phyloP scores from a whole-genome alignment of 1,140 invertebrate species.

The Philotrypesis tridentata region DNA sequence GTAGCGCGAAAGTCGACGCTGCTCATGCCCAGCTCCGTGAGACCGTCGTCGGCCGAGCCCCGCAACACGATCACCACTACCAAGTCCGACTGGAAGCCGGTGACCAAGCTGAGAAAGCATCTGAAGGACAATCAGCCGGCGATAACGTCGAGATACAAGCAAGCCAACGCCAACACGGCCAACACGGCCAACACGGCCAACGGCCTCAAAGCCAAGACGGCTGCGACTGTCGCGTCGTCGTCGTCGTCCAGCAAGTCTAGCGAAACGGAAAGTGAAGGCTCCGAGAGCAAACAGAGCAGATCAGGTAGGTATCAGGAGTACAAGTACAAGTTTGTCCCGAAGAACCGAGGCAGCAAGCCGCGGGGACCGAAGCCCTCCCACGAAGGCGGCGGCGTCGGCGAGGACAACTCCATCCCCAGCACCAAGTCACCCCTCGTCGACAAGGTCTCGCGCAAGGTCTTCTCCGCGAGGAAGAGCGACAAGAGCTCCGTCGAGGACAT shows the following conservation, averaged over 20 bases:
- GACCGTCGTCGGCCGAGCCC: too few relatives aligned
- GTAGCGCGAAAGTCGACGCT: slow-evolving; percentile 12
- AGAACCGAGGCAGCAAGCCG: background rate
- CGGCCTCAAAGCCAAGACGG: too few relatives aligned
- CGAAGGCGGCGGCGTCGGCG: background rate
- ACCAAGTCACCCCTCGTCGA: slow-evolving; percentile 51
- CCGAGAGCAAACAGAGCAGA: background rate
- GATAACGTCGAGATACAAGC: slow-evolving; percentile 39
- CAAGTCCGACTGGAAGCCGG: slow-evolving; percentile 35
- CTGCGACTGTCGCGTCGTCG: too few relatives aligned
- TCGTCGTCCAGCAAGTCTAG: background rate
- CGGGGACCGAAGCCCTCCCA: slow-evolving; percentile 14
- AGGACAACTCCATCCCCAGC: slow-evolving; percentile 31
- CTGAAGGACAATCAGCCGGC: slow-evolving; percentile 13
- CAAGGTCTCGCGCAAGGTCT: slow-evolving; percentile 48
- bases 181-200: too few relatives aligned
- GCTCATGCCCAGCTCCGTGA: too few relatives aligned
- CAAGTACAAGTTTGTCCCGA: slow-evolving; percentile 32
- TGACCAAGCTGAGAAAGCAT: slow-evolving; percentile 22
- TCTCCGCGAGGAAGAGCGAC: slow-evolving; percentile 53
- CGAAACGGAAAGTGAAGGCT: background rate
- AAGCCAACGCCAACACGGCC: background rate
- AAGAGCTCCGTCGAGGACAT: slow-evolving; percentile 54
- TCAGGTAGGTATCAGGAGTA: slow-evolving; percentile 20
- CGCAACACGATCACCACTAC: background rate